phyloP scores from a whole-genome alignment of 2,888 invertebrate genomes.

The Neoascia interrupta region DNA sequence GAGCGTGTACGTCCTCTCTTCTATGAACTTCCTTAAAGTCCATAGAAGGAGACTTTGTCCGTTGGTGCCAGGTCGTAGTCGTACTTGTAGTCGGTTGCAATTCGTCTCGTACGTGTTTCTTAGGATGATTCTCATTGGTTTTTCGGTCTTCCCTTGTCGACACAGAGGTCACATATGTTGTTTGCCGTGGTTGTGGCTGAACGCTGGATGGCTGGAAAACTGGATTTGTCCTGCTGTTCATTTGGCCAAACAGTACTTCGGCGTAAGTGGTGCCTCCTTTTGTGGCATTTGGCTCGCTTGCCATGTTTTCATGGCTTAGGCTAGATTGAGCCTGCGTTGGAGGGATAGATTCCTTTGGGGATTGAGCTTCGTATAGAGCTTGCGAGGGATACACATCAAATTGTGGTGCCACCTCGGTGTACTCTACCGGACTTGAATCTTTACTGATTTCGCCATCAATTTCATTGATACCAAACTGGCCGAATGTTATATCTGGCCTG shows the following conservation, averaged over 20 bases:
- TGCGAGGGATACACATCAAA: background rate
- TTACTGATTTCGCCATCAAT: conserved; percentile 75
- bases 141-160: conserved; percentile 66
- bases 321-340: conserved; percentile 28
- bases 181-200: conserved; percentile 72
- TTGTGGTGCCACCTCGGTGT: background rate
- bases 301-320: conserved; percentile 38
- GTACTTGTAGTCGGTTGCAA: conserved; percentile 69
- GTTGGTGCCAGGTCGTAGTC: conserved; percentile 70
- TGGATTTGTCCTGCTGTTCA: conserved; percentile 69
- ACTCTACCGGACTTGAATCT: conserved; percentile 41
- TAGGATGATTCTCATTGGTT: background rate
- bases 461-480: conserved; percentile 77
- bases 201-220: conserved; percentile 82
- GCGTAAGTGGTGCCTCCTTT: conserved; percentile 75
- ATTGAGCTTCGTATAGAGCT: conserved; percentile 38
- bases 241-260: conserved; percentile 76
- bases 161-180: conserved; percentile 71
- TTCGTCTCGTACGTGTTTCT: conserved; percentile 70
- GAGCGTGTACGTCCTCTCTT: conserved; percentile 71
- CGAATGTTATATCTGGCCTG: conserved; percentile 77
- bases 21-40: conserved; percentile 72
- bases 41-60: conserved; percentile 75
- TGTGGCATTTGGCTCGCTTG: conserved; percentile 12
- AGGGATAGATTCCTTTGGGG: conserved; percentile 20